Percentiles rank a stretch among this genome's conserved stretches.
These are phyloP conservation scores for Rhodophaea formosa DNA, from an alignment of 2,888 invertebrate species.

Conservation along the genomic window DNA sequence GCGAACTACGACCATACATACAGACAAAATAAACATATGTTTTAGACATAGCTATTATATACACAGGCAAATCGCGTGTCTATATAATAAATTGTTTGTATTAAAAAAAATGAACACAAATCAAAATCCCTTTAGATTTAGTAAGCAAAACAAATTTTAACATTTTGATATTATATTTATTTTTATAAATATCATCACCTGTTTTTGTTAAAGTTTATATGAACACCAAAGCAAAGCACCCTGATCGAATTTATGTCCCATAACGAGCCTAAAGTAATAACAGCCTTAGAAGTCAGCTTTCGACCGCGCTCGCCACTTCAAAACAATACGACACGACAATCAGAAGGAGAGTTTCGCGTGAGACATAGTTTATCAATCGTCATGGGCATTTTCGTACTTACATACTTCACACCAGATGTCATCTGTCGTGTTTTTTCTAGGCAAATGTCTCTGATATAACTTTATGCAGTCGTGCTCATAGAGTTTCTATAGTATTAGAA, in stretches of 20 bases:
- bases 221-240: not conserved
- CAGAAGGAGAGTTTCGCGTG: not conserved
- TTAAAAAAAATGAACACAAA: not conserved
- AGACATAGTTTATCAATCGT: too few species aligned
- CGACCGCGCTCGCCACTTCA: slow-evolving; percentile 8
- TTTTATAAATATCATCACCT: not conserved
- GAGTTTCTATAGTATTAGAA: too few species aligned
- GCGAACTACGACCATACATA: not conserved
- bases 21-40: not conserved
- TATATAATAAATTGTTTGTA: not conserved
- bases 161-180: not conserved
- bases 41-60: not conserved
- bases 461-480: too few species aligned
- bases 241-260: slow-evolving; percentile 1
- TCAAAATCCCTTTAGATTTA: not conserved
- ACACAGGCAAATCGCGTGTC: not conserved
- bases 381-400: not conserved
- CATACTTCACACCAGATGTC: not conserved
- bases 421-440: too few species aligned
- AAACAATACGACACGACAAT: not conserved
- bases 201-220: not conserved
- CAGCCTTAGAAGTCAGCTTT: not conserved
- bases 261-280: not conserved
- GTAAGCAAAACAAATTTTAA: not conserved
- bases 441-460: too few species aligned